Percentiles rank a stretch among this genome's conserved stretches.
Evolutionary conservation across 2,113 vertebrate genomes (phyloP).

Genomic region (Caloenas nicobarica): DNA sequence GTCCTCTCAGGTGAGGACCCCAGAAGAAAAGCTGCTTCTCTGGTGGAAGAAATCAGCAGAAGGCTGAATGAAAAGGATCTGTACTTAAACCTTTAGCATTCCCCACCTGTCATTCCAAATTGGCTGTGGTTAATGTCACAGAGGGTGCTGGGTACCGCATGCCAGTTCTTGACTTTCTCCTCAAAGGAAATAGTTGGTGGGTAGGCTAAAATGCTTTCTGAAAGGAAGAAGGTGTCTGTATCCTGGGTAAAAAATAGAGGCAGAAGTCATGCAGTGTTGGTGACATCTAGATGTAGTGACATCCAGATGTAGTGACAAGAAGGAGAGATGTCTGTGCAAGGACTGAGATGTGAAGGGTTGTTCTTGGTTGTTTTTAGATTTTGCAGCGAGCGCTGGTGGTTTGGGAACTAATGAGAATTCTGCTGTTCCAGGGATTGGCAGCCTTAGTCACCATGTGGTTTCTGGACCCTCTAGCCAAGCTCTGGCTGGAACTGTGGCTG

Average conservation of each 20-base stretch:
- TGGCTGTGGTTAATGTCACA: neutral
- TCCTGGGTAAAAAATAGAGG: neutral
- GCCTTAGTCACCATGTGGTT: slow-evolving; percentile 90
- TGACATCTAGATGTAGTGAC: neutral
- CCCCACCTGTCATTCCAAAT: neutral
- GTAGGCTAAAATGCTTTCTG: neutral
- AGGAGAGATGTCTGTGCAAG: neutral
- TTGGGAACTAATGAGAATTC: neutral
- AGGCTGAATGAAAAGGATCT: neutral
- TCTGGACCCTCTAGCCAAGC: slow-evolving; percentile 90
- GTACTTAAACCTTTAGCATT: neutral
- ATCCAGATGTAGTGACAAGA: neutral
- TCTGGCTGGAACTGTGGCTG: slow-evolving; percentile 80
- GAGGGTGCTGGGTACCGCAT: neutral
- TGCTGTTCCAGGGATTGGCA: slow-evolving; percentile 85
- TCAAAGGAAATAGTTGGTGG: neutral
- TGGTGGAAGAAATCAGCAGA: neutral
- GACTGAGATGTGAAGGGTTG: neutral
- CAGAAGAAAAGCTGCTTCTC: neutral
- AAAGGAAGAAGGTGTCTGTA: neutral
- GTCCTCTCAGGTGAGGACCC: slow-evolving; percentile 89
- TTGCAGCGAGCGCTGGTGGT: neutral
- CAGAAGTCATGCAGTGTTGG: neutral
- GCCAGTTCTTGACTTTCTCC: neutral
- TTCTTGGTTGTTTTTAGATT: neutral